phyloP scores from a whole-genome alignment of 2,113 vertebrate genomes.

The Rhinopomastus cyanomelas region DNA sequence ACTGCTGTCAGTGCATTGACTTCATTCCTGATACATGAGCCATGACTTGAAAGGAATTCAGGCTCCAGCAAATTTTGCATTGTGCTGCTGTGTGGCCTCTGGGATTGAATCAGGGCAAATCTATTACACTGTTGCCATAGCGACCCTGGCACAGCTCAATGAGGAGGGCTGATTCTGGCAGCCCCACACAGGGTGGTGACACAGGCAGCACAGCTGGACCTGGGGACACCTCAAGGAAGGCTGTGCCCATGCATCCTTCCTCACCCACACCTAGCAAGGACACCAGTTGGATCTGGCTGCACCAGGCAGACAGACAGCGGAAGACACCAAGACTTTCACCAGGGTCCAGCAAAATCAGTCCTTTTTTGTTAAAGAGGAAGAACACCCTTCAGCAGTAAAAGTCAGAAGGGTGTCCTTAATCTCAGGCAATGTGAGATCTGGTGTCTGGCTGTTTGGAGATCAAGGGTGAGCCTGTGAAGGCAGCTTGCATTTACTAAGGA shows the following conservation, averaged over 20 bases:
- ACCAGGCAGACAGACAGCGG: slow-evolving; percentile 23
- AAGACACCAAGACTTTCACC: neutral
- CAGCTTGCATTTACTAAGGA: neutral
- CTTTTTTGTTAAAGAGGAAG: slow-evolving; percentile 46
- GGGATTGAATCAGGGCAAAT: slow-evolving; percentile 92
- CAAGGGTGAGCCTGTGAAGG: slow-evolving; percentile 13
- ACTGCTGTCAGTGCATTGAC: slow-evolving; percentile 71
- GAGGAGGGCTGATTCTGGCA: slow-evolving; percentile 63
- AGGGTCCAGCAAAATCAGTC: slow-evolving; percentile 7
- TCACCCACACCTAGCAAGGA: accelerated
- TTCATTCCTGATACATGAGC: slow-evolving; percentile 81
- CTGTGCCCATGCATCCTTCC: accelerated
- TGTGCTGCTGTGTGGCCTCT: slow-evolving; percentile 79
- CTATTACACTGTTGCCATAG: slow-evolving; percentile 94
- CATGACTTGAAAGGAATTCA: slow-evolving; percentile 83
- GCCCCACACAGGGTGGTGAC: neutral
- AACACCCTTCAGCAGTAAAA: slow-evolving; percentile 18
- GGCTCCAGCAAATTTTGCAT: slow-evolving; percentile 78
- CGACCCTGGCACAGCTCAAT: slow-evolving; percentile 87
- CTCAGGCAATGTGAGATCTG: neutral
- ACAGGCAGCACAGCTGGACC: accelerated
- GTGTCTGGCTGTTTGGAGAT: slow-evolving; percentile 5
- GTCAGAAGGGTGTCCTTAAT: neutral
- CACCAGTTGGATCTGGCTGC: accelerated
- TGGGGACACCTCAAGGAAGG: neutral